Conservation (phyloP, 2,113 vertebrate species). For the Sporophila hypoxantha region DNA sequence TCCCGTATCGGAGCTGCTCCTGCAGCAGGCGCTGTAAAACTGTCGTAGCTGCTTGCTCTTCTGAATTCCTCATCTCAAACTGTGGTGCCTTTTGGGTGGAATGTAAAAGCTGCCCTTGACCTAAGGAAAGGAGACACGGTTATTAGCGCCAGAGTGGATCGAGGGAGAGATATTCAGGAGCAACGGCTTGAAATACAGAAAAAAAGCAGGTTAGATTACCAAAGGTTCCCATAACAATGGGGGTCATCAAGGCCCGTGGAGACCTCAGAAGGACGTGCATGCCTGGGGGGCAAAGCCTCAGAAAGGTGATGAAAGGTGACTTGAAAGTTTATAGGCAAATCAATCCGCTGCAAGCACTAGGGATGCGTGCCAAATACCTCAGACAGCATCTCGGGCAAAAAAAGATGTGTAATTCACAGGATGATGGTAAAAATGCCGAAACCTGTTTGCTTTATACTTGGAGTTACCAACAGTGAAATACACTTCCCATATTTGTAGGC, state of each 20-base stretch:
- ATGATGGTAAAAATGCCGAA: conserved; percentile 23
- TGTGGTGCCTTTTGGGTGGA: conserved; percentile 77
- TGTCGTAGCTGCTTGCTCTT: conserved; percentile 86
- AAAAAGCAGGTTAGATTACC: conserved; percentile 51
- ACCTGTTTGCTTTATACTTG: background rate
- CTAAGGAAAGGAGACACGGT: conserved; percentile 68
- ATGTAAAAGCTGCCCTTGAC: conserved; percentile 83
- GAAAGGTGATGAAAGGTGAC: conserved; percentile 45
- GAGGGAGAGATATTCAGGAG: conserved; percentile 5
- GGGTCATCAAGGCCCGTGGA: conserved; percentile 8
- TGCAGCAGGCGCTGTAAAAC: conserved; percentile 96
- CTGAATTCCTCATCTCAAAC: conserved; percentile 92
- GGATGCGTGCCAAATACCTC: background rate
- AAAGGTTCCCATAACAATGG: conserved; percentile 46
- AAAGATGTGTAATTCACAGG: background rate
- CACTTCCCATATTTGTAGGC: background rate
- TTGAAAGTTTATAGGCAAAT: conserved; percentile 30
- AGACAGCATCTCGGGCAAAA: background rate
- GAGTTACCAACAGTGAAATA: background rate
- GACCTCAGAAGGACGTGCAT: conserved; percentile 11
- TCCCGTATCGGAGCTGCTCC: conserved; percentile 94
- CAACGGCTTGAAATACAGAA: conserved; percentile 15
- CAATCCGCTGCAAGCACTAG: background rate
- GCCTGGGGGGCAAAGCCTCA: background rate
- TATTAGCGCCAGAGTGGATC: conserved; percentile 13